Conservation (phyloP, 1,140 invertebrate genomes). For the Wiebesia pumilae region DNA sequence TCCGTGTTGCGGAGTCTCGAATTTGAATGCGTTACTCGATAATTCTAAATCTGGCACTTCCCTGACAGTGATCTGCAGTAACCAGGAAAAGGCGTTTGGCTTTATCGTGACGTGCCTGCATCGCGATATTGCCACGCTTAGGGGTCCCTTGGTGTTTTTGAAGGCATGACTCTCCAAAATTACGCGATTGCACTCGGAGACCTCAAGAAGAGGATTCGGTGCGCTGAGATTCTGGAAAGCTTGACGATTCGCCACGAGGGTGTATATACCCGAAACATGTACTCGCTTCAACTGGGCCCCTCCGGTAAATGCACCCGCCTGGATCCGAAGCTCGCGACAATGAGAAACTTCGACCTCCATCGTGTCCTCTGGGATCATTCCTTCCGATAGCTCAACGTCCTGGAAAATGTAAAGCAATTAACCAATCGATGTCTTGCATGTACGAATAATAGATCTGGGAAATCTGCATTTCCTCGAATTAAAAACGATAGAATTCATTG, state of each 20-base stretch:
- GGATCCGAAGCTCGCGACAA: slow-evolving; percentile 77
- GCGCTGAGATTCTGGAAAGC: slow-evolving; percentile 76
- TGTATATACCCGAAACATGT: slow-evolving; percentile 72
- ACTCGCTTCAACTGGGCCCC: slow-evolving; percentile 72
- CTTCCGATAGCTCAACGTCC: slow-evolving; percentile 75
- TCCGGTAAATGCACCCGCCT: slow-evolving; percentile 72
- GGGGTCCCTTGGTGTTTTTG: slow-evolving; percentile 77
- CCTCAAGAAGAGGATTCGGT: slow-evolving; percentile 74
- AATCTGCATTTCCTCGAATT: too few species aligned
- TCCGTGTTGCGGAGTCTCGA: slow-evolving; percentile 76
- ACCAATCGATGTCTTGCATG: too few species aligned
- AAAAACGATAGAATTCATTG: background rate
- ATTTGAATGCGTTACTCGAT: slow-evolving; percentile 78
- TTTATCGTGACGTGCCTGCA: slow-evolving; percentile 78
- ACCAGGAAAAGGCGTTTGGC: slow-evolving; percentile 79
- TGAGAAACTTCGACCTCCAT: slow-evolving; percentile 78
- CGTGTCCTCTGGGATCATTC: slow-evolving; percentile 74
- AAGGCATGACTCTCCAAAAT: slow-evolving; percentile 76
- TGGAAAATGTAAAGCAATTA: slow-evolving; percentile 62
- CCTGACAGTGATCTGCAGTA: slow-evolving; percentile 77
- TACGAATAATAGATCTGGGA: too few species aligned
- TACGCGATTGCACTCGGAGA: slow-evolving; percentile 75
- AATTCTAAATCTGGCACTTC: slow-evolving; percentile 77
- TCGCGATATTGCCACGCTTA: slow-evolving; percentile 76
- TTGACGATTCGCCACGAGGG: slow-evolving; percentile 74